Conservation (phyloP, 2,113 vertebrate species). For the Campylomormyrus numenius region DNA sequence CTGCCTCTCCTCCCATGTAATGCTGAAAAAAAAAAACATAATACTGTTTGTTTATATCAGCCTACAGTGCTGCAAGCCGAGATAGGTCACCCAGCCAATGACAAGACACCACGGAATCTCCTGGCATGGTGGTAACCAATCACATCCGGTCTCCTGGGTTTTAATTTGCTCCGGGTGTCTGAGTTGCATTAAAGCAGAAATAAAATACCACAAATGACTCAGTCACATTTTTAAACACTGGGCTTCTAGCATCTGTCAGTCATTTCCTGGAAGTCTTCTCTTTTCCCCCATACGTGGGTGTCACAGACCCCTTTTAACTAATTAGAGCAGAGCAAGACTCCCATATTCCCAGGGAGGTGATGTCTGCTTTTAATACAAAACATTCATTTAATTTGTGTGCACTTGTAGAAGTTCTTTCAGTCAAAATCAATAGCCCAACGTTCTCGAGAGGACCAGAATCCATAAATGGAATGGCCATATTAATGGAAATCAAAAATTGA, state of each 20-base stretch:
- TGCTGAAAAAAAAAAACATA: background rate
- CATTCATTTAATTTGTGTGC: constrained; percentile 42
- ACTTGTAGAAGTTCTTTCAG: constrained; percentile 22
- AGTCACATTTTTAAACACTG: background rate
- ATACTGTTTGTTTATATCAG: background rate
- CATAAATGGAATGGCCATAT: constrained; percentile 35
- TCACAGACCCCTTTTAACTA: constrained; percentile 52
- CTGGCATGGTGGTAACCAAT: background rate
- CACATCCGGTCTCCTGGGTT: background rate
- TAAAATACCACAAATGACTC: background rate
- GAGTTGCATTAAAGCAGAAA: background rate
- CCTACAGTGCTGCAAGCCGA: background rate
- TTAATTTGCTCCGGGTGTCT: background rate
- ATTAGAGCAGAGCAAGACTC: constrained; percentile 37
- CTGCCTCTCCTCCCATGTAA: background rate
- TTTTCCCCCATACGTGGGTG: constrained; percentile 34
- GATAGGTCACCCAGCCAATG: background rate
- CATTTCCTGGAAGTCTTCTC: constrained; percentile 15
- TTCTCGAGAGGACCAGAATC: constrained; percentile 22
- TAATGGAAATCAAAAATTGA: constrained; percentile 46
- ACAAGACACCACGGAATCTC: background rate
- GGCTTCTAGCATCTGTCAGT: constrained; percentile 28
- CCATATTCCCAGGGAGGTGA: constrained; percentile 28
- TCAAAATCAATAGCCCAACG: constrained; percentile 34
- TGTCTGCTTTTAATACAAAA: constrained; percentile 31